Evolutionary conservation across 2,797 vertebrate genomes (phyloP).

Genomic region (Takifugu ocellatus): DNA sequence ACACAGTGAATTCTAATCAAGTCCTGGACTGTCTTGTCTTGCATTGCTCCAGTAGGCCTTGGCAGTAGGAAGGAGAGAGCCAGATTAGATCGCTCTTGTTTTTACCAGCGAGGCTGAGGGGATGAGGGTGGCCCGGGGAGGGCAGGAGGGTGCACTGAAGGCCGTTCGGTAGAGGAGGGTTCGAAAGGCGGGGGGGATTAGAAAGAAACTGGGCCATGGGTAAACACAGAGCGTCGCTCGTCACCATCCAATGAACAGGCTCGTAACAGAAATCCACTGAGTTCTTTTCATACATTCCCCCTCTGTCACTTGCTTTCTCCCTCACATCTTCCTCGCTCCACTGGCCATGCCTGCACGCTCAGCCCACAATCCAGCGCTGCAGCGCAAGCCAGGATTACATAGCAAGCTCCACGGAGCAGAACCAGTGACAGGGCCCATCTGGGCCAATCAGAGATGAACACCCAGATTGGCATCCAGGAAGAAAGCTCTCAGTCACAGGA

Average conservation of each 20-base stretch:
- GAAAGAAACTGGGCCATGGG: slow-evolving; percentile 77
- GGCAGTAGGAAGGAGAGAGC: slow-evolving; percentile 49
- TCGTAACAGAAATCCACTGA: slow-evolving; percentile 53
- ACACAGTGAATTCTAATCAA: slow-evolving; percentile 54
- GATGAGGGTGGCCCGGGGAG: slow-evolving; percentile 43
- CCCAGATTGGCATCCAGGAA: slow-evolving; percentile 39
- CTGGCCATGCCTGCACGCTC: slow-evolving; percentile 52
- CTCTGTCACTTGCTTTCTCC: slow-evolving; percentile 1
- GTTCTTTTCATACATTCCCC: slow-evolving; percentile 55
- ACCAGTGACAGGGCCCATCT: slow-evolving; percentile 35
- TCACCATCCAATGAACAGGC: slow-evolving; percentile 60
- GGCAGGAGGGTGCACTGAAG: slow-evolving; percentile 52
- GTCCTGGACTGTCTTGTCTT: slow-evolving; percentile 38
- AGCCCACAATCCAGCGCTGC: slow-evolving; percentile 30
- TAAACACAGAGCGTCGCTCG: slow-evolving; percentile 62
- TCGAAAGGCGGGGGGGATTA: slow-evolving; percentile 45
- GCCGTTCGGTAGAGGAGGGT: slow-evolving; percentile 55
- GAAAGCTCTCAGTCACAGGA: slow-evolving; percentile 24
- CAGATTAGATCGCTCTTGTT: slow-evolving; percentile 70
- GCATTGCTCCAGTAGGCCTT: slow-evolving; percentile 40
- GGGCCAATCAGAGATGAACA: slow-evolving; percentile 41
- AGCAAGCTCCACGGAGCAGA: slow-evolving; percentile 40
- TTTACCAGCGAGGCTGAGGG: slow-evolving; percentile 53
- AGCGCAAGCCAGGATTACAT: slow-evolving; percentile 51
- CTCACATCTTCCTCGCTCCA: slow-evolving; percentile 45